Percentiles rank a stretch among this genome's conserved stretches.
Evolutionary conservation across 1,140 invertebrate species (phyloP).

Genomic region (Liolophura sinensis): DNA sequence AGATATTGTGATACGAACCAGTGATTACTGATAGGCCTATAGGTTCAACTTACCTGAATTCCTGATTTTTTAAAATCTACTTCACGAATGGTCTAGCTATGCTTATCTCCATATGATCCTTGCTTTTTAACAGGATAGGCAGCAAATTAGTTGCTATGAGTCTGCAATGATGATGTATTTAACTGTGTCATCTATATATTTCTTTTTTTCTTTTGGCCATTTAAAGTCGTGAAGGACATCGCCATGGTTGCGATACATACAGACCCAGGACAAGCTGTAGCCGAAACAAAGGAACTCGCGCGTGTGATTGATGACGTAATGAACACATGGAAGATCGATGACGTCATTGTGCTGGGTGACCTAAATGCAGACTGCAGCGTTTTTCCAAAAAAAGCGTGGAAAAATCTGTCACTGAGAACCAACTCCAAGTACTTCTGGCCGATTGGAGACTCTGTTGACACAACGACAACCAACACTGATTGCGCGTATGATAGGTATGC

Average conservation of each 20-base stretch:
- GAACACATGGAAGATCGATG: constrained; percentile 8
- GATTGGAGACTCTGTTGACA: constrained; percentile 49
- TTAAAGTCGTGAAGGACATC: constrained; percentile 20
- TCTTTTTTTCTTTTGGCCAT: no score
- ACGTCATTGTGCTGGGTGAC: constrained; percentile 50
- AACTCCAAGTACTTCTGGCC: constrained; percentile 46
- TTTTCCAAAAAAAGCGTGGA: constrained; percentile 34
- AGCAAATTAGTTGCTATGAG: no score
- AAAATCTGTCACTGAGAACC: constrained; percentile 36
- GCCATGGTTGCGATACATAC: constrained; percentile 23
- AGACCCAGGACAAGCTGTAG: constrained; percentile 19
- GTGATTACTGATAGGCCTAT: no score
- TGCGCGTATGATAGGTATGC: constrained; percentile 55
- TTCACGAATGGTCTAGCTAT: no score
- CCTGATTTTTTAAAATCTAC: no score
- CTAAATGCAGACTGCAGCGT: constrained; percentile 57
- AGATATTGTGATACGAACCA: no score
- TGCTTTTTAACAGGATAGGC: no score
- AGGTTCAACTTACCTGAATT: no score
- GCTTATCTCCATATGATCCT: no score
- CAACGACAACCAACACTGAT: constrained; percentile 45
- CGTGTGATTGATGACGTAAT: constrained; percentile 14
- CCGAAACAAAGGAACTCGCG: constrained; percentile 20
- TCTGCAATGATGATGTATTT: no score
- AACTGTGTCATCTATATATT: no score